Conservation (phyloP, 2,888 invertebrate species). For the Caenorhabditis panamensis region DNA sequence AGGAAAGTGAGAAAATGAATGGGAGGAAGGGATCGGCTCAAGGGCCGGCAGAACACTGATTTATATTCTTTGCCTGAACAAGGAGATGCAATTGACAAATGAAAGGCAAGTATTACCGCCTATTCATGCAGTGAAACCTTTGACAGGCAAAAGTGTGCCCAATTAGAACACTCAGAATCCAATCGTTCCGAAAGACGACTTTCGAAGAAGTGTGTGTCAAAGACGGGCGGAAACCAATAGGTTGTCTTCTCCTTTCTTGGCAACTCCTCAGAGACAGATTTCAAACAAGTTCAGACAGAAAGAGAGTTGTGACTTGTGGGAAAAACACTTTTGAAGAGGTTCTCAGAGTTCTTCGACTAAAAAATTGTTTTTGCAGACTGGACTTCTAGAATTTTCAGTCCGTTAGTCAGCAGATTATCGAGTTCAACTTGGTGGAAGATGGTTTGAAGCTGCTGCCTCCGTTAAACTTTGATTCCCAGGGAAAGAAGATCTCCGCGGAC, state of each 20-base stretch:
- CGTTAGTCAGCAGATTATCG: no score
- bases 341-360: conserved; percentile 8
- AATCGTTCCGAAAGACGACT: background rate
- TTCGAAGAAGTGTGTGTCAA: background rate
- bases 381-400: no score
- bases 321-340: conserved; percentile 13
- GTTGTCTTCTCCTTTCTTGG: background rate
- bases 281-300: conserved; percentile 1
- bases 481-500: conserved; percentile 1
- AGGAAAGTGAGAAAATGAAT: conserved; percentile 10
- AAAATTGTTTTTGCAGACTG: background rate
- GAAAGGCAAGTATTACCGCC: conserved; percentile 37
- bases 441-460: background rate
- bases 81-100: conserved; percentile 24
- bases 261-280: conserved; percentile 13
- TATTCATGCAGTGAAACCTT: conserved; percentile 40
- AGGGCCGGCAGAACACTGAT: conserved; percentile 1
- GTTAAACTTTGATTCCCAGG: background rate
- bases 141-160: conserved; percentile 16
- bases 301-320: conserved; percentile 8
- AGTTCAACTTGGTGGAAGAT: no score
- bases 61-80: conserved; percentile 3
- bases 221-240: background rate
- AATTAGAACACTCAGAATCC: conserved; percentile 31
- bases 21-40: background rate